phyloP scores from a whole-genome alignment of 2,113 vertebrate species.

The Spea multiplicata region DNA sequence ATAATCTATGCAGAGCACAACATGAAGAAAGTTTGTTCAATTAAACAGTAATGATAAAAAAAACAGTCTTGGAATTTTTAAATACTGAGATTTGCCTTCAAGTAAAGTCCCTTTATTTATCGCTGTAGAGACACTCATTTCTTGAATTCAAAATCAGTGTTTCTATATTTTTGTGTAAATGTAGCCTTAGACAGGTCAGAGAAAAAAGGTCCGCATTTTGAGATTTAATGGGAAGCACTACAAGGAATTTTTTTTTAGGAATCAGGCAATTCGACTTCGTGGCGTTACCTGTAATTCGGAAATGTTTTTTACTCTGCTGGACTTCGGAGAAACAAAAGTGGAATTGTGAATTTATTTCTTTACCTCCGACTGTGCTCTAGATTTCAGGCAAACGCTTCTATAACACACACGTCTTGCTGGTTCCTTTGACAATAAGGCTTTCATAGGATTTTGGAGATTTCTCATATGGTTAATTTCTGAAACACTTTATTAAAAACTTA shows the following conservation, averaged over 20 bases:
- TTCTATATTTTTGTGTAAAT: too few species aligned
- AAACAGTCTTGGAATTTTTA: too few species aligned
- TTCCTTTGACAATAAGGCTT: not conserved
- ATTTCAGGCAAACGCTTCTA: slow-evolving; percentile 17
- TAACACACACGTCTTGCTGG: slow-evolving; percentile 19
- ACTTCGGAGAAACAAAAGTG: slow-evolving; percentile 17
- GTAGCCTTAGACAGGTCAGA: not conserved
- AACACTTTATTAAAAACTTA: too few species aligned
- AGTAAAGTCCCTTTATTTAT: too few species aligned
- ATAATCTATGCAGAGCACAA: too few species aligned
- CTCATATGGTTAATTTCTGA: too few species aligned
- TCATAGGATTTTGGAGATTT: too few species aligned
- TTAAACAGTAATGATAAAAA: too few species aligned
- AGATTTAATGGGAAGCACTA: slow-evolving; percentile 19
- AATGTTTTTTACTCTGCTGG: slow-evolving; percentile 36
- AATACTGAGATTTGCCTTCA: too few species aligned
- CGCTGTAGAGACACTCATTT: too few species aligned
- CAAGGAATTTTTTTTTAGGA: slow-evolving; percentile 20
- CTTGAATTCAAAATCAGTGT: not conserved
- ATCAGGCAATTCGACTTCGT: slow-evolving; percentile 29
- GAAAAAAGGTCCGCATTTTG: slow-evolving; percentile 19
- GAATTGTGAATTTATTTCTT: slow-evolving; percentile 36
- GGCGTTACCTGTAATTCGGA: slow-evolving; percentile 38
- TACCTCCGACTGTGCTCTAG: slow-evolving; percentile 32
- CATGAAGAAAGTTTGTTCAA: too few species aligned